Evolutionary conservation across 2,797 vertebrate genomes (phyloP).

Genomic region (Gymnoscopelus braueri): DNA sequence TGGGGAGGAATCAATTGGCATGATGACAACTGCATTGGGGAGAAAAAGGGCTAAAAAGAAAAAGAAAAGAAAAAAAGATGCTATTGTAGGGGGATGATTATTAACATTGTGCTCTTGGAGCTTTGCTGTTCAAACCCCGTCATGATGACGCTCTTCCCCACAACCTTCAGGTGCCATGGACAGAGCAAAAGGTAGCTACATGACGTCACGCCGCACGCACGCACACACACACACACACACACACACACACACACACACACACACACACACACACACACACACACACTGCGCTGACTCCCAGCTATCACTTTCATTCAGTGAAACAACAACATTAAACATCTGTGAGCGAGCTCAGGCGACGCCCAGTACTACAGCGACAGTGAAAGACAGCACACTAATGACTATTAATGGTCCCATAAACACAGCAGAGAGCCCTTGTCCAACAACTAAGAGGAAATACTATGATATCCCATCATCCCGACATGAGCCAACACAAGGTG

Average conservation of each 20-base stretch:
- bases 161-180: not conserved
- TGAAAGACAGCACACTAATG: not conserved
- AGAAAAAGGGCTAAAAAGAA: not conserved
- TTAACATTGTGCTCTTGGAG: too few species aligned
- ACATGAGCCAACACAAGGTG: too few species aligned
- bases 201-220: not conserved
- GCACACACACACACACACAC: too few species aligned
- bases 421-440: not conserved
- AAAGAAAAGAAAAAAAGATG: too few species aligned
- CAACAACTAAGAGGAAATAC: too few species aligned
- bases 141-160: not conserved
- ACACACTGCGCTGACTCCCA: slow-evolving; percentile 55
- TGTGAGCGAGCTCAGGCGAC: slow-evolving; percentile 35
- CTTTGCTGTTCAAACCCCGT: not conserved
- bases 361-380: slow-evolving; percentile 39
- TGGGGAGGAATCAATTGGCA: too few species aligned
- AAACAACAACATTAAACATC: slow-evolving; percentile 58
- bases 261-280: slow-evolving; percentile 38
- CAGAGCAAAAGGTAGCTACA: not conserved
- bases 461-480: too few species aligned
- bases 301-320: slow-evolving; percentile 62
- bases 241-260: not conserved
- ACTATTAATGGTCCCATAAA: not conserved
- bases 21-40: too few species aligned
- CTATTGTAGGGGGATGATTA: too few species aligned